Base-by-base conservation (phyloP, 2,797 vertebrate species). In the Malacoraja senta region DNA sequence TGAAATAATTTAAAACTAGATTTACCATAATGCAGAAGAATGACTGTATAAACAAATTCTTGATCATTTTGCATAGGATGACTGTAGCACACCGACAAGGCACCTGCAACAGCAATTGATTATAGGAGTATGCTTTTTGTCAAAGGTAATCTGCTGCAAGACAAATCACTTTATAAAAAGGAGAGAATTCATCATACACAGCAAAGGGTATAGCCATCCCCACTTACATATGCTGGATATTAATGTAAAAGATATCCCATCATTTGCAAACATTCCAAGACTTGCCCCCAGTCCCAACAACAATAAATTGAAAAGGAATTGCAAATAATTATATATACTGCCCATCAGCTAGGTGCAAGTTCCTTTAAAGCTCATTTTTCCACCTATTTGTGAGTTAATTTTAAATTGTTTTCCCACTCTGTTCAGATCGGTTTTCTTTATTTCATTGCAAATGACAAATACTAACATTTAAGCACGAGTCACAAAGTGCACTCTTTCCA, bases 21-120 rank as follows among this genome's bases (percentile, higher is more conserved):
- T 90, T 76, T 96, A 98, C 98, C 98, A 98, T 97, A 98, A 95
- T 99, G 98, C 93, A 99, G 96, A 94, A 98, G 97, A 94, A 97
- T 95, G 21, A 99, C 94, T 0, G 97, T 97, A 95, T 99, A 99
- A 0, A 94, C 95, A 93, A 97, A 93, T 93, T 98, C 97, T 80
- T 96, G 95, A 93, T 94, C 94, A 94, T 94, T 95, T 93, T 94
- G 94, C 38, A 95, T 94, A 72, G 96, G 95, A 0, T 96, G 96
- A 94, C 96, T 97, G 94, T 96, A 98, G 96, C 98, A 99, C 44
- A 98, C 95, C 94, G 97, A 99, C 95, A 99, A 96, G 94, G 97
- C 97, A 94, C 99, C 98, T 99, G 94, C 93, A 95, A 94, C 76
- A 15, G 83, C 93, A 94, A 94, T 6, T n/a, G 21, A 88, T 68